Conservation (phyloP, 92 coral and sea anemone genomes). For the Meandrina meandrites region DNA sequence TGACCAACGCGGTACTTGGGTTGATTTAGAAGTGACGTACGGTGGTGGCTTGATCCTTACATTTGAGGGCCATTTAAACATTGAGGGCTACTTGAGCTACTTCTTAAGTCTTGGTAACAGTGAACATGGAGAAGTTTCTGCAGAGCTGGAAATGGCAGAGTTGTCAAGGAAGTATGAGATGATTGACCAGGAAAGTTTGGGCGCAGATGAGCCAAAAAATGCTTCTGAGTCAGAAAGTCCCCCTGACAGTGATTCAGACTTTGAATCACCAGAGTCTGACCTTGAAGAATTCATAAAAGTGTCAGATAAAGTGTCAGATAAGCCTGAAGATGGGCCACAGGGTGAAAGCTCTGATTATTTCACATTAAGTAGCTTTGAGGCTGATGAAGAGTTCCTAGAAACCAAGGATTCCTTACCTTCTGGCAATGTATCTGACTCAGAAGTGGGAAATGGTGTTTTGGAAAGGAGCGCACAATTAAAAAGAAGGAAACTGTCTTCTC, state of each 20-base stretch:
- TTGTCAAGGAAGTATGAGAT: constrained; percentile 75
- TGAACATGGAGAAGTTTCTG: constrained; percentile 59
- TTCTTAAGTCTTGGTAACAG: constrained; percentile 78
- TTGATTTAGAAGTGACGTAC: constrained; percentile 94
- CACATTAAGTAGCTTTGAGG: constrained; percentile 60
- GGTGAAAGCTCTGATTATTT: constrained; percentile 63
- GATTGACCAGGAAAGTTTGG: constrained; percentile 62
- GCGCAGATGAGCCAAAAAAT: constrained; percentile 48
- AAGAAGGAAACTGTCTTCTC: constrained; percentile 37
- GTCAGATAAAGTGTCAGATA: neutral
- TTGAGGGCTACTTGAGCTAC: constrained; percentile 87
- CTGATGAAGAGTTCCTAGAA: constrained; percentile 58
- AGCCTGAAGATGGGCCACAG: constrained; percentile 27
- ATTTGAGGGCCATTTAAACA: constrained; percentile 86
- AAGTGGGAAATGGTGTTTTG: constrained; percentile 43
- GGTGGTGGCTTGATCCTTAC: constrained; percentile 93
- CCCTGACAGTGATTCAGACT: constrained; percentile 88
- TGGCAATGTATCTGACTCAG: constrained; percentile 19
- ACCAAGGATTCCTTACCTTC: constrained; percentile 42
- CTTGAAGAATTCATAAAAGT: constrained; percentile 62
- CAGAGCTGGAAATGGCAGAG: constrained; percentile 87
- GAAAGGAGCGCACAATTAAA: constrained; percentile 33
- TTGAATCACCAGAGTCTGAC: constrained; percentile 92
- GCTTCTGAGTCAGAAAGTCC: constrained; percentile 76
- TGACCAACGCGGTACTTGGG: constrained; percentile 95